phyloP scores from a whole-genome alignment of 2,113 vertebrate genomes.

The Nothoprocta perdicaria region DNA sequence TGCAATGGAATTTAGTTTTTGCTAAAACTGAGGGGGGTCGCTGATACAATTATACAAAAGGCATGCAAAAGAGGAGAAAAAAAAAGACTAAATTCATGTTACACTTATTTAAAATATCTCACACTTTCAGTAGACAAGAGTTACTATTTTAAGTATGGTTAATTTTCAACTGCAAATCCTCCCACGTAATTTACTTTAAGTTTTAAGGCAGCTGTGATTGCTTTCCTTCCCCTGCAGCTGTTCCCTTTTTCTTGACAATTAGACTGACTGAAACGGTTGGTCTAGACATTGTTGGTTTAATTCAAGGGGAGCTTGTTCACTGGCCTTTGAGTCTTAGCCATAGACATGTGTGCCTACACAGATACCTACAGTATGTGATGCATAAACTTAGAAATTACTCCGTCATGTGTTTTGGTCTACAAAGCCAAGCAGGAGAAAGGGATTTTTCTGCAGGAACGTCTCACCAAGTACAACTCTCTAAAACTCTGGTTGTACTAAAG shows the following conservation, averaged over 20 bases:
- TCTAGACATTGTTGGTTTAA: constrained; percentile 27
- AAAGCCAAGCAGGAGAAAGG: neutral
- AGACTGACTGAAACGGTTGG: constrained; percentile 44
- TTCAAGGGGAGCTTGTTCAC: constrained; percentile 19
- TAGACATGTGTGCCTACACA: neutral
- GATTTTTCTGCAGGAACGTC: constrained; percentile 18
- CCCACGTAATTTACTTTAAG: constrained; percentile 16
- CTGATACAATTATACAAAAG: neutral
- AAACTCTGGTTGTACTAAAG: constrained; percentile 5
- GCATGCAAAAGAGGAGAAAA: neutral
- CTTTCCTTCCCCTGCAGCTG: constrained; percentile 47
- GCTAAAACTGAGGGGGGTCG: neutral
- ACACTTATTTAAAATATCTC: neutral
- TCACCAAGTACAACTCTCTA: neutral
- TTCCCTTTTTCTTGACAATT: constrained; percentile 43
- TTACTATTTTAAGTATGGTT: neutral
- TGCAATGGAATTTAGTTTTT: neutral
- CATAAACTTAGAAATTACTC: neutral
- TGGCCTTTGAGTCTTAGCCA: constrained; percentile 11
- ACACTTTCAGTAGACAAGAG: neutral
- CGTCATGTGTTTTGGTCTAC: neutral
- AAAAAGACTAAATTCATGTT: neutral
- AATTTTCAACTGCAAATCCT: constrained; percentile 14
- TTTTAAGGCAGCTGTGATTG: constrained; percentile 43
- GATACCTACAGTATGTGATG: neutral